Percentiles rank a stretch among this genome's conserved stretches.
phyloP scores from a whole-genome alignment of 2,888 invertebrate genomes.

The Phorcus lineatus region DNA sequence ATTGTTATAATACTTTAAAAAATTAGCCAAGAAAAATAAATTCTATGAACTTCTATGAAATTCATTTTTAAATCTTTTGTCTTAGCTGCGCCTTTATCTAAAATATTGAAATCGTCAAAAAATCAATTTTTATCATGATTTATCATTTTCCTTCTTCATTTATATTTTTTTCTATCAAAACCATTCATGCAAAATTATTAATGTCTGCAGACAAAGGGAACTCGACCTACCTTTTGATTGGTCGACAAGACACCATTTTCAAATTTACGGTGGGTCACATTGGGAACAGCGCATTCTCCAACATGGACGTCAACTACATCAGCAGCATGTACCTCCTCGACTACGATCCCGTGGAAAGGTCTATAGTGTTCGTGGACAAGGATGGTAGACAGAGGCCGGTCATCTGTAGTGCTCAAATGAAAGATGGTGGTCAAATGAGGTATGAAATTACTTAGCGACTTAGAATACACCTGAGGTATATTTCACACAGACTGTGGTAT shows the following conservation, averaged over 20 bases:
- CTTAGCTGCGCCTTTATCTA: too few species aligned
- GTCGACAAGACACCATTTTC: background rate
- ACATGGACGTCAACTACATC: background rate
- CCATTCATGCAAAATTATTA: too few species aligned
- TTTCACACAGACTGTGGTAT: too few species aligned
- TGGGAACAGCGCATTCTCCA: background rate
- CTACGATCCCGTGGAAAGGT: background rate
- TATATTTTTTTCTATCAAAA: too few species aligned
- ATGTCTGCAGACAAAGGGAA: background rate
- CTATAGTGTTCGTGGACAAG: background rate
- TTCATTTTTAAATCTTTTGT: too few species aligned
- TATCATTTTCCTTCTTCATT: too few species aligned
- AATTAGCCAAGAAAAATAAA: too few species aligned
- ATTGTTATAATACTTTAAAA: too few species aligned
- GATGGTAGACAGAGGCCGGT: background rate
- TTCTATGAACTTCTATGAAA: too few species aligned
- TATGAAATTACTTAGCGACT: background rate
- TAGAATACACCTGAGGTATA: too few species aligned
- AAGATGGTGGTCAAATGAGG: background rate
- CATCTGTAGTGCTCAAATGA: background rate
- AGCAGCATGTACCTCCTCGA: constrained; percentile 7
- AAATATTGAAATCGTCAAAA: too few species aligned
- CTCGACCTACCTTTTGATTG: background rate
- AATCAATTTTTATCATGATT: too few species aligned
- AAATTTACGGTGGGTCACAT: constrained; percentile 16